A percentile compares a stretch with the other conserved stretches of the same genome.
These are phyloP conservation scores for Mionectes olivaceus DNA, from an alignment of 2,797 vertebrate genomes.

Conservation along the genomic window DNA sequence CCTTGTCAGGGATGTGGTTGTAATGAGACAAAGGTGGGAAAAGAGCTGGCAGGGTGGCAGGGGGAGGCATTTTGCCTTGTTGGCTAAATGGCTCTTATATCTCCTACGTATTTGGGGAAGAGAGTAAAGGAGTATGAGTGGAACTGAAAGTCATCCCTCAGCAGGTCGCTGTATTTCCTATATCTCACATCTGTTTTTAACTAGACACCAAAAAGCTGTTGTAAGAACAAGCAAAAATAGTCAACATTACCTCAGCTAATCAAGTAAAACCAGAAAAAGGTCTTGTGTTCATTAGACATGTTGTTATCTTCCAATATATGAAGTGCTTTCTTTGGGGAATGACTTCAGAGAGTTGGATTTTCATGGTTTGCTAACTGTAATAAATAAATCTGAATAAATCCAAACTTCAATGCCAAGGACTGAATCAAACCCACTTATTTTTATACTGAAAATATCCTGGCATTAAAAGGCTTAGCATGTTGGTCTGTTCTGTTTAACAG, in stretches of 20 bases:
- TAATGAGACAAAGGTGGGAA: background rate
- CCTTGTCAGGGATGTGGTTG: background rate
- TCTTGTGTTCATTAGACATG: background rate
- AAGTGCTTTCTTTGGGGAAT: conserved; percentile 51
- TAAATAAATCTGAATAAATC: conserved; percentile 70
- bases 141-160: background rate
- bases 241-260: background rate
- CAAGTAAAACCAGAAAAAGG: conserved; percentile 5
- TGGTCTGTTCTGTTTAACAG: conserved; percentile 55
- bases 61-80: background rate
- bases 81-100: background rate
- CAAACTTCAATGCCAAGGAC: conserved; percentile 19
- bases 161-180: background rate
- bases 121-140: background rate
- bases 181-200: background rate
- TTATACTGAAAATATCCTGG: conserved; percentile 42
- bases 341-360: conserved; percentile 53
- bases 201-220: background rate
- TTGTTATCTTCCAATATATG: conserved; percentile 14
- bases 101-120: background rate
- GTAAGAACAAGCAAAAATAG: background rate
- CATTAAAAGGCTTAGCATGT: conserved; percentile 42
- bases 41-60: background rate
- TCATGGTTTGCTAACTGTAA: conserved; percentile 53
- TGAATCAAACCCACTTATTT: conserved; percentile 31